Conservation (phyloP, 2,113 vertebrate genomes). For the Muntiacus muntjak region DNA sequence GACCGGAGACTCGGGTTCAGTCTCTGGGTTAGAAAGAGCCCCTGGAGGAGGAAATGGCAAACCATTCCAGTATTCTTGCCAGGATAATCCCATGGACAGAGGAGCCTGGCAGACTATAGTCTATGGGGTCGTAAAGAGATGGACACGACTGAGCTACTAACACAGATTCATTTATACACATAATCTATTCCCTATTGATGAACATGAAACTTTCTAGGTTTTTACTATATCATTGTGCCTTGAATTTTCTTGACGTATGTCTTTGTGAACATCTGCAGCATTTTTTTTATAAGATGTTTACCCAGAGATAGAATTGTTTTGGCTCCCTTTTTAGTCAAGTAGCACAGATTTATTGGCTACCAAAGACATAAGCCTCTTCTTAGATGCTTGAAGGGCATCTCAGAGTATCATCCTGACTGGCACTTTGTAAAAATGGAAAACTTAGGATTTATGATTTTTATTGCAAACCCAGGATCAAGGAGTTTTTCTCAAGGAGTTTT, state of each 20-base stretch:
- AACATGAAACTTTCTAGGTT: neutral
- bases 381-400: neutral
- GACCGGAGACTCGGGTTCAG: rapidly evolving
- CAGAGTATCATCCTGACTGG: neutral
- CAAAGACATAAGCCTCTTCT: neutral
- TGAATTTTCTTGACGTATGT: neutral
- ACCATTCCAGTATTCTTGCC: neutral
- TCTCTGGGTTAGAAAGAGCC: neutral
- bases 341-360: neutral
- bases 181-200: neutral
- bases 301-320: neutral
- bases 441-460: neutral
- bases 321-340: neutral
- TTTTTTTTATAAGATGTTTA: neutral
- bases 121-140: neutral
- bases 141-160: neutral
- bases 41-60: neutral
- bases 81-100: neutral
- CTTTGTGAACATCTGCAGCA: neutral
- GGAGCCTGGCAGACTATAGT: neutral
- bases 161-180: neutral
- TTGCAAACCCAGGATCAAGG: neutral
- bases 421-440: neutral
- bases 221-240: neutral
- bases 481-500: neutral